Evolutionary conservation across 2,797 vertebrate genomes (phyloP).

Genomic region (Aeoliscus strigatus): DNA sequence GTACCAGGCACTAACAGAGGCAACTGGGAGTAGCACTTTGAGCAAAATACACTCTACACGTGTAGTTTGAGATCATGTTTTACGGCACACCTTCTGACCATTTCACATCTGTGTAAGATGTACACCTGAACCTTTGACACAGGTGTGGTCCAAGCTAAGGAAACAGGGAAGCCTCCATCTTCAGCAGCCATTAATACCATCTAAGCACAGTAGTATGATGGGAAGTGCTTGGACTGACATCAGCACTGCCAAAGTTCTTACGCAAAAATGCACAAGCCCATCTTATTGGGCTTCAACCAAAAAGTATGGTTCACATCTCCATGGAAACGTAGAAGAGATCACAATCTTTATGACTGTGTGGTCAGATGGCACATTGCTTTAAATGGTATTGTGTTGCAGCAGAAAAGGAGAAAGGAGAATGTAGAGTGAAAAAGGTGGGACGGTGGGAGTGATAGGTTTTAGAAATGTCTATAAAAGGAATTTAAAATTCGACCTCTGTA

Average conservation of each 20-base stretch:
- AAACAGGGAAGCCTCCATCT: too few species aligned
- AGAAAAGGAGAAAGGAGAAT: constrained; percentile 29
- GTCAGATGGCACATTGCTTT: constrained; percentile 56
- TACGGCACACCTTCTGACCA: too few species aligned
- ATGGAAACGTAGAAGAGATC: constrained; percentile 43
- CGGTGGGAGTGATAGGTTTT: constrained; percentile 30
- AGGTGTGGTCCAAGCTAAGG: too few species aligned
- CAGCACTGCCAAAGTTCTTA: constrained; percentile 1
- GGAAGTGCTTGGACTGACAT: neutral
- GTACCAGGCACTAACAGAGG: too few species aligned
- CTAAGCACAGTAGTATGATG: neutral
- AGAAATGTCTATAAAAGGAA: constrained; percentile 61
- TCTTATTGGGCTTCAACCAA: constrained; percentile 15
- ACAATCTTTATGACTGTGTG: constrained; percentile 49
- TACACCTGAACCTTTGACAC: too few species aligned
- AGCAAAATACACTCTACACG: too few species aligned
- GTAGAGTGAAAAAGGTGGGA: constrained; percentile 42
- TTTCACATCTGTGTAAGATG: too few species aligned
- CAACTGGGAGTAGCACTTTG: too few species aligned
- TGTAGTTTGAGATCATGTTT: too few species aligned
- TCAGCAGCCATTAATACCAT: neutral
- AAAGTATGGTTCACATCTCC: constrained; percentile 27
- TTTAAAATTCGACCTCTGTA: constrained; percentile 13
- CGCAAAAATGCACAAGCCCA: constrained; percentile 5
- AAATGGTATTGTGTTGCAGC: constrained; percentile 54